Evolutionary conservation across 2,888 invertebrate species (phyloP).

Genomic region (Amblyjoppa fuscipennis): DNA sequence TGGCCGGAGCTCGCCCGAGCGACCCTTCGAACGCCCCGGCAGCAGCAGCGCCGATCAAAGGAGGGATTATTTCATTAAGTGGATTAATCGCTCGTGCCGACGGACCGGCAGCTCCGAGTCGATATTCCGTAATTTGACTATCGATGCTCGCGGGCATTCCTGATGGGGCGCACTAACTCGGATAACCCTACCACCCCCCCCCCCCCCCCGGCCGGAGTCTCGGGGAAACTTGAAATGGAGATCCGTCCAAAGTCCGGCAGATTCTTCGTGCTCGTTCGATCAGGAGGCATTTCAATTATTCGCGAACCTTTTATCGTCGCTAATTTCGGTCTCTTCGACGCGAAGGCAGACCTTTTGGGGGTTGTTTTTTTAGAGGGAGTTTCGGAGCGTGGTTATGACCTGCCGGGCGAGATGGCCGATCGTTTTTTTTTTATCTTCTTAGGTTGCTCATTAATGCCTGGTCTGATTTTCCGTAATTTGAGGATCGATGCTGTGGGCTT

Average conservation of each 20-base stretch:
- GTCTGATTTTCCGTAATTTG: too few relatives aligned
- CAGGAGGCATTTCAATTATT: background rate
- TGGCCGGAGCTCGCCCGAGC: constrained; percentile 68
- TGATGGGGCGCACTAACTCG: constrained; percentile 56
- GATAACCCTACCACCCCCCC: background rate
- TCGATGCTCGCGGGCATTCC: constrained; percentile 64
- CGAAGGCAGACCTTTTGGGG: too few relatives aligned
- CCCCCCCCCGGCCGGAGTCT: background rate
- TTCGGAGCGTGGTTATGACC: too few relatives aligned
- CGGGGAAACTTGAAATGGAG: constrained; percentile 39
- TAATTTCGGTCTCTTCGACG: background rate
- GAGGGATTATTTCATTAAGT: constrained; percentile 83
- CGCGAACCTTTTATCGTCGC: background rate
- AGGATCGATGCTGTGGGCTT: constrained; percentile 64
- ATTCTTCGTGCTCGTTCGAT: constrained; percentile 31
- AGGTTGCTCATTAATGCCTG: too few relatives aligned
- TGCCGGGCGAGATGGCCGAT: too few relatives aligned
- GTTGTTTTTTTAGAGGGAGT: too few relatives aligned
- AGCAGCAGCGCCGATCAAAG: constrained; percentile 80
- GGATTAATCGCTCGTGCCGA: constrained; percentile 81
- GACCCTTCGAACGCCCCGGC: constrained; percentile 42
- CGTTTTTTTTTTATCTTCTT: too few relatives aligned
- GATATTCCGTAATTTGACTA: constrained; percentile 66
- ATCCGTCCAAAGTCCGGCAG: constrained; percentile 9
- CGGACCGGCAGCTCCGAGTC: constrained; percentile 50